Evolutionary conservation across 2,888 invertebrate species (phyloP).

Genomic region (Piscicola geometra): DNA sequence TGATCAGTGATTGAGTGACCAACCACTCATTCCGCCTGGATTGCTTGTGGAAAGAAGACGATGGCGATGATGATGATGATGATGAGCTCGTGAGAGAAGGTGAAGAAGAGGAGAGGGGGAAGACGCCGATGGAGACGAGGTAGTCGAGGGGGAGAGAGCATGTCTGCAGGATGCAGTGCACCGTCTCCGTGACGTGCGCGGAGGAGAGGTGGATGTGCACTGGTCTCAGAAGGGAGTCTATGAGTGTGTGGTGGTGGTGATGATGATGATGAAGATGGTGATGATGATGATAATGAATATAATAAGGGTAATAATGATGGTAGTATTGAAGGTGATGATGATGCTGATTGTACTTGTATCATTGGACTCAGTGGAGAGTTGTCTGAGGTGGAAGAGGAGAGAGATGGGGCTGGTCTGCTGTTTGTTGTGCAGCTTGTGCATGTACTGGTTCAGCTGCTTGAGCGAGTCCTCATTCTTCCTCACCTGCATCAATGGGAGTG

Average conservation of each 20-base stretch:
- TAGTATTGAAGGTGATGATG: too few species aligned
- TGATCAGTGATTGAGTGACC: too few species aligned
- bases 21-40: too few species aligned
- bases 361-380: not conserved
- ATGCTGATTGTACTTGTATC: not conserved
- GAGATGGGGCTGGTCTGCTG: constrained; percentile 48
- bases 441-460: constrained; percentile 76
- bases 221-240: constrained; percentile 7
- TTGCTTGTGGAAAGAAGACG: too few species aligned
- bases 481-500: constrained; percentile 60
- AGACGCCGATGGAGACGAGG: constrained; percentile 64
- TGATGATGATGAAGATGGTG: not conserved
- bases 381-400: not conserved
- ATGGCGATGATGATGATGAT: too few species aligned
- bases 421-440: constrained; percentile 68
- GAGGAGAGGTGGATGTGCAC: constrained; percentile 15
- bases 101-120: not conserved
- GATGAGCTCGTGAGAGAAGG: not conserved
- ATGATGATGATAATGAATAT: constrained; percentile 5
- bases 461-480: constrained; percentile 79
- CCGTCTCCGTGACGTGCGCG: constrained; percentile 60
- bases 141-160: constrained; percentile 82
- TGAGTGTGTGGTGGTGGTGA: not conserved
- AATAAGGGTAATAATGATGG: not conserved
- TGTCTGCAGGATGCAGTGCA: constrained; percentile 71